Evolutionary conservation across 2,113 vertebrate genomes (phyloP), one percentile per base, ranked within the genome.

Genomic region (Dasyornis broadbenti): DNA sequence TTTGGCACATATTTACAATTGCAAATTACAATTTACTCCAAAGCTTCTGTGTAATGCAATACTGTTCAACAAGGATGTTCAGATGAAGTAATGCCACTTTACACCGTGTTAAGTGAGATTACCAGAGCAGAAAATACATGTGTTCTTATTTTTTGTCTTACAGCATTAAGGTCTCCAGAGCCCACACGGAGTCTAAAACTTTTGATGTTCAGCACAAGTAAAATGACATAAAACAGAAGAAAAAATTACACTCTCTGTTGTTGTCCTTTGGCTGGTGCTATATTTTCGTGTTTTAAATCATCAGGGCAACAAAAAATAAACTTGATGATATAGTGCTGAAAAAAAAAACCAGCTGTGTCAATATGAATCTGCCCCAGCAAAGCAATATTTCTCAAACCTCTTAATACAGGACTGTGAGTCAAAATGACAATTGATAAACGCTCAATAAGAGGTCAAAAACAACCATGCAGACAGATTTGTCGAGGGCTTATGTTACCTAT

Each of bases 381-480:
- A 97, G 78, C 82, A 93, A 80, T 96, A 86, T 94, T 97, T 96
- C 72, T 95, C 70, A 82, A 82, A 66, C 70, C 59, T 97, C 78
- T 94, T 97, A 92, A 96, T 90, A 94, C 65, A 65, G 31, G 75
- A 89, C 76, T 85, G 60, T 79, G 92, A 97, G 93, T 95, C 93
- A 94, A 97, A 97, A 87, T 94, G 91, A 97, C 94, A 97, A 95
- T 49, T 89, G 96, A 94, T 89, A 94, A 94, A 78, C 0, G 0
- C 82, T 98, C 96, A 97, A 93, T 92, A 93, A 95, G 85, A 97
- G 94, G 97, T 97, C 96, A 96, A 92, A 97, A 92, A 52, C 79
- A 96, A 86, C 59, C 72, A 87, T 18, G 37, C 65, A 72, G 70
- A 66, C 77, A 93, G 90, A 96, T 97, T 97, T 97, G 94, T 96